Evolutionary conservation across 23 tunicate species (phyloP).

Genomic region (Phallusia fumigata): DNA sequence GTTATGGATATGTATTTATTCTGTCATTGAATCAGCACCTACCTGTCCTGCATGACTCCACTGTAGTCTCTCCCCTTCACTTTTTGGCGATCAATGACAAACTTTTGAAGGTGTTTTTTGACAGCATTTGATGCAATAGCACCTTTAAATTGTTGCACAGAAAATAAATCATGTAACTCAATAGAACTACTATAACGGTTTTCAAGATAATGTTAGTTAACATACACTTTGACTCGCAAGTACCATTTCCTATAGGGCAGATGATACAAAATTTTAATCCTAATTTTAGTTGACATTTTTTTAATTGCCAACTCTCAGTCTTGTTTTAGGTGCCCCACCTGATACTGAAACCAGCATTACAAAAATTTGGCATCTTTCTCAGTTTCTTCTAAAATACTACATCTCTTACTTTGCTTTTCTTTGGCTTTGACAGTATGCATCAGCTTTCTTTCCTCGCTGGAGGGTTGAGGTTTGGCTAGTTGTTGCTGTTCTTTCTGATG

Average conservation of each 20-base stretch:
- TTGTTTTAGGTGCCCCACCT: too few species aligned
- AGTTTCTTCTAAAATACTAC: background rate
- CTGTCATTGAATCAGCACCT: too few species aligned
- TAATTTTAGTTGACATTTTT: too few species aligned
- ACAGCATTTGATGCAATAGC: conserved; percentile 94
- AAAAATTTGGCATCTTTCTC: too few species aligned
- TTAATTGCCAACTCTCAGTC: too few species aligned
- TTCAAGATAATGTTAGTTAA: too few species aligned
- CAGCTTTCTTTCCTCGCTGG: background rate
- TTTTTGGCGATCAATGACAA: conserved; percentile 84
- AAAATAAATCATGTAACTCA: background rate
- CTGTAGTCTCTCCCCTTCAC: conserved; percentile 29
- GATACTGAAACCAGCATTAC: too few species aligned
- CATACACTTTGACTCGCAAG: too few species aligned
- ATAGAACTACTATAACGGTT: too few species aligned
- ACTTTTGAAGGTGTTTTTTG: conserved; percentile 81
- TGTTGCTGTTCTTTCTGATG: background rate
- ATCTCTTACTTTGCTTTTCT: background rate
- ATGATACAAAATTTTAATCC: too few species aligned
- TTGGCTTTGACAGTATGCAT: background rate
- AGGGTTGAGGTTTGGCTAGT: background rate
- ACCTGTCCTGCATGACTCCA: background rate
- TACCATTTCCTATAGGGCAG: too few species aligned
- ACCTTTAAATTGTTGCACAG: conserved; percentile 24
- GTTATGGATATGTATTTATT: too few species aligned